phyloP scores from a whole-genome alignment of 2,113 vertebrate genomes.

The Myotis davidii region DNA sequence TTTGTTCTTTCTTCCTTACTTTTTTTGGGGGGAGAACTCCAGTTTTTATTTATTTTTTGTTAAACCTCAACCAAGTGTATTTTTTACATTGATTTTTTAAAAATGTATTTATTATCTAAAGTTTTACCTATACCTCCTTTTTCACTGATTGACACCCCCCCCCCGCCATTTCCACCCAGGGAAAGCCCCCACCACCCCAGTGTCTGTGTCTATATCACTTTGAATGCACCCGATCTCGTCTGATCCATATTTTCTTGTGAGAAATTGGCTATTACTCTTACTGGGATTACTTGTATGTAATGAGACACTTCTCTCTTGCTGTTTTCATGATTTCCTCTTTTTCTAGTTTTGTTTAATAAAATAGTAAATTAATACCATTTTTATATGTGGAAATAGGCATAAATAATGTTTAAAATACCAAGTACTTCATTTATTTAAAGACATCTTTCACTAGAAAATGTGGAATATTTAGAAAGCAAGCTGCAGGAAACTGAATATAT shows the following conservation, averaged over 20 bases:
- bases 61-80: too few relatives aligned
- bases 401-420: conserved; percentile 25
- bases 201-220: too few relatives aligned
- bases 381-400: conserved; percentile 2
- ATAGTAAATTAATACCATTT: neutral
- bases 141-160: too few relatives aligned
- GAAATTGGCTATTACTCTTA: neutral
- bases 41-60: too few relatives aligned
- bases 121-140: too few relatives aligned
- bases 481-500: neutral
- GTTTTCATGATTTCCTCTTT: neutral
- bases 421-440: neutral
- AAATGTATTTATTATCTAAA: too few relatives aligned
- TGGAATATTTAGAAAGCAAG: neutral
- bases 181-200: too few relatives aligned
- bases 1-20: too few relatives aligned
- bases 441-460: neutral
- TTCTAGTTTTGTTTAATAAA: neutral
- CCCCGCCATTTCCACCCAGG: too few relatives aligned
- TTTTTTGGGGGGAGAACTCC: too few relatives aligned
- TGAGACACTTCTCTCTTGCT: neutral
- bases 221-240: neutral
- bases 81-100: too few relatives aligned
- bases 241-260: neutral
- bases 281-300: neutral